Evolutionary conservation across 2,888 invertebrate species (phyloP).

Genomic region (Piscicola geometra): DNA sequence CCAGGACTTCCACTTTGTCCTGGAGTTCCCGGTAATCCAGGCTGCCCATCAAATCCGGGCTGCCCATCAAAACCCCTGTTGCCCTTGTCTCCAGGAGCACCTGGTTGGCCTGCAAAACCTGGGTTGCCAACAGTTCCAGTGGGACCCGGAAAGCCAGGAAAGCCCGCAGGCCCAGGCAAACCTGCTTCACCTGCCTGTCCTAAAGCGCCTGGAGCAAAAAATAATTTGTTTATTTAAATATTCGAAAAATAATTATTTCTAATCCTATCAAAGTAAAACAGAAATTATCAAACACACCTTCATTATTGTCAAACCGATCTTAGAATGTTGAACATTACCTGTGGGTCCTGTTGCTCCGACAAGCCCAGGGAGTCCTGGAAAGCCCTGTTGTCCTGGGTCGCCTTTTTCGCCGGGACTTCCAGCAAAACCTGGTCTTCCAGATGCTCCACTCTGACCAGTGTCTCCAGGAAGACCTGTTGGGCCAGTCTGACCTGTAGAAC

Average conservation of each 20-base stretch:
- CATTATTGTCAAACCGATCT: no score
- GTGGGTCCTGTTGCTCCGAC: conserved; percentile 11
- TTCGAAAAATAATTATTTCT: no score
- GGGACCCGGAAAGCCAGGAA: conserved; percentile 19
- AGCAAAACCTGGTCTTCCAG: conserved; percentile 26
- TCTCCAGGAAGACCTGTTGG: conserved; percentile 19
- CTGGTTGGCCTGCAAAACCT: conserved; percentile 17
- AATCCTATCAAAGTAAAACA: no score
- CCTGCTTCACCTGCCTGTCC: conserved; percentile 29
- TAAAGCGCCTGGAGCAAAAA: no score
- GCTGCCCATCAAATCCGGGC: background rate
- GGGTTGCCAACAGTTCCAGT: conserved; percentile 29
- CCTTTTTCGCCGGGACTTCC: conserved; percentile 22
- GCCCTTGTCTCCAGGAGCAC: conserved; percentile 29
- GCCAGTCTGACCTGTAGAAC: conserved; percentile 24
- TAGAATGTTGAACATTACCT: background rate
- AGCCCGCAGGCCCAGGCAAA: conserved; percentile 1
- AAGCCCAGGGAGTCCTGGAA: conserved; percentile 12
- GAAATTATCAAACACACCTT: no score
- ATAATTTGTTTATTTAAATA: no score
- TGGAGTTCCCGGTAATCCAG: conserved; percentile 7
- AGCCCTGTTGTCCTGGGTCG: conserved; percentile 4
- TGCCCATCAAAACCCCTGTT: conserved; percentile 5
- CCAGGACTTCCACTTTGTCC: conserved; percentile 23
- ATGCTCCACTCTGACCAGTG: conserved; percentile 23